Percentiles rank a stretch among this genome's conserved stretches.
Evolutionary conservation across 64 coral and sea anemone genomes (phyloP).

Genomic region (Montipora efflorescens): DNA sequence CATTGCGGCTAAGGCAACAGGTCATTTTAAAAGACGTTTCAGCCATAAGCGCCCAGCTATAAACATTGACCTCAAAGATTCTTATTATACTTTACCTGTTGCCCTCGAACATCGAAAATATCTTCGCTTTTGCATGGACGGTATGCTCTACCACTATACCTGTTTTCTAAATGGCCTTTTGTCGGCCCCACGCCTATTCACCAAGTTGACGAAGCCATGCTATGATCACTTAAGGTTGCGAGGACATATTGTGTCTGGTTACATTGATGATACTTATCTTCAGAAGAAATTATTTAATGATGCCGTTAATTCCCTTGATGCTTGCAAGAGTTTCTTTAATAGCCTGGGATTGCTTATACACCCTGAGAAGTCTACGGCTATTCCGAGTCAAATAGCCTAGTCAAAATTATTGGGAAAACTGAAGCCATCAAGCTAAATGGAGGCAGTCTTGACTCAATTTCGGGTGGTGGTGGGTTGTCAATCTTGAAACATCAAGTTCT

Average conservation of each 20-base stretch:
- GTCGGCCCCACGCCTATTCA: too few relatives aligned
- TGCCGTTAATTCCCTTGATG: slow-evolving; percentile 12
- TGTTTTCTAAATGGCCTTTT: slow-evolving; percentile 7
- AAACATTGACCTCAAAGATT: background rate
- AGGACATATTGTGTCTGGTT: slow-evolving; percentile 66
- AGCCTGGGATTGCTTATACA: slow-evolving; percentile 55
- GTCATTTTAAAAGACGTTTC: too few relatives aligned
- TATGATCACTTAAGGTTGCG: slow-evolving; percentile 54
- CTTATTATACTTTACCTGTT: background rate
- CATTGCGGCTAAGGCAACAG: too few relatives aligned
- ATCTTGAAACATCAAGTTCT: background rate
- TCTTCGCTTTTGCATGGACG: slow-evolving; percentile 5
- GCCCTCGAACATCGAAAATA: slow-evolving; percentile 25
- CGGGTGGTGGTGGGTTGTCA: slow-evolving; percentile 10
- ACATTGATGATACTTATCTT: slow-evolving; percentile 72
- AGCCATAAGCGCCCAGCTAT: too few relatives aligned
- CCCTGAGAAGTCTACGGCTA: slow-evolving; percentile 44
- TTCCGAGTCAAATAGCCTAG: slow-evolving; percentile 68
- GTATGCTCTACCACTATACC: background rate
- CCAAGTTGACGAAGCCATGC: slow-evolving; percentile 38
- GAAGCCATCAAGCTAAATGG: slow-evolving; percentile 12
- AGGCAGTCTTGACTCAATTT: slow-evolving; percentile 12
- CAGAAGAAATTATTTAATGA: slow-evolving; percentile 32
- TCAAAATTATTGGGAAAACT: slow-evolving; percentile 55
- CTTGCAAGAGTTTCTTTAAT: slow-evolving; percentile 53